Conservation (phyloP, 2,888 invertebrate genomes). For the Cheilosia vernalis region DNA sequence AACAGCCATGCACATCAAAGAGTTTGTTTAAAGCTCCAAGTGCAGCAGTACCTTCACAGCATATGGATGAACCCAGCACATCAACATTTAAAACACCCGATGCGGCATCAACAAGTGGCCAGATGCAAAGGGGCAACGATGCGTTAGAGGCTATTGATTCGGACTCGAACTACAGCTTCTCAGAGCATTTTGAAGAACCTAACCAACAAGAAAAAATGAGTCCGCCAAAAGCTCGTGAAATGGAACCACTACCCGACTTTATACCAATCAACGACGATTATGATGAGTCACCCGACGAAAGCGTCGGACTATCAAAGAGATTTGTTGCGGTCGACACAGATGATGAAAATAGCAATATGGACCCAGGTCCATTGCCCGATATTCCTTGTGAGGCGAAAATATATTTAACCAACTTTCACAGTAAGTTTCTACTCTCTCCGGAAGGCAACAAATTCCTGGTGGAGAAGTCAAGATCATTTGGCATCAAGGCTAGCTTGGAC, state of each 20-base stretch:
- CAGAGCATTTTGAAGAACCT: constrained; percentile 81
- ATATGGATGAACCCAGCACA: constrained; percentile 5
- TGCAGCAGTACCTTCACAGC: neutral
- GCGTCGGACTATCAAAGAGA: constrained; percentile 78
- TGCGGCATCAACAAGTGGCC: constrained; percentile 15
- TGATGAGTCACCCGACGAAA: constrained; percentile 34
- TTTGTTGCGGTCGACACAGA: constrained; percentile 75
- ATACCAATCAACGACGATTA: constrained; percentile 78
- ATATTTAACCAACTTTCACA: constrained; percentile 84
- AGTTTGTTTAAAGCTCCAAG: constrained; percentile 11
- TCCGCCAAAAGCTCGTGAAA: constrained; percentile 63
- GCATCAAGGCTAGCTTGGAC: constrained; percentile 80
- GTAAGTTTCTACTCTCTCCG: constrained; percentile 83
- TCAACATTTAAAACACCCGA: constrained; percentile 51
- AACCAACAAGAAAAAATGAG: constrained; percentile 60
- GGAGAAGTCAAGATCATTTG: constrained; percentile 80
- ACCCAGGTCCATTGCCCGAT: constrained; percentile 72
- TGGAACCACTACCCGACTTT: constrained; percentile 80
- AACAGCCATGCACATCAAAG: constrained; percentile 20
- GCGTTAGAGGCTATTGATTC: constrained; percentile 77
- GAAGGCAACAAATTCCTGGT: constrained; percentile 84
- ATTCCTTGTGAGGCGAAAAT: constrained; percentile 83
- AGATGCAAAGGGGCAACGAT: constrained; percentile 21
- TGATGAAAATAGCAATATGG: constrained; percentile 64
- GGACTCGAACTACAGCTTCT: constrained; percentile 83